A percentile compares a stretch with the other conserved stretches of the same genome.
These are phyloP conservation scores for Eufriesea mexicana DNA, from an alignment of 1,140 invertebrate species.

Conservation along the genomic window DNA sequence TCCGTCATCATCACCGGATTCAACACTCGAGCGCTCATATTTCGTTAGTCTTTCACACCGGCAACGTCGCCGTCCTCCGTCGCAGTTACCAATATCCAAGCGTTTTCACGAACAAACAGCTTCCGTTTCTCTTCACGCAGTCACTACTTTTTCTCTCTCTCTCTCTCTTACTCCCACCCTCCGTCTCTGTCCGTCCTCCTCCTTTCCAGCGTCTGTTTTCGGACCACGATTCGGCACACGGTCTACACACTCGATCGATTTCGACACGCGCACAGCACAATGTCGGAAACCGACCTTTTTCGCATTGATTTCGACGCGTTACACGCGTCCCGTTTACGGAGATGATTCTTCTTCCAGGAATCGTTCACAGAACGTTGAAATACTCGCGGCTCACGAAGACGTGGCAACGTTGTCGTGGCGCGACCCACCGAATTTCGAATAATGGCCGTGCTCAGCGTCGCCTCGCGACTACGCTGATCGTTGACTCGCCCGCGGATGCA, in stretches of 20 bases:
- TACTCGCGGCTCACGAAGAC: conserved; percentile 56
- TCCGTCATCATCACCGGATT: conserved; percentile 82
- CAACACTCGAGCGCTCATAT: conserved; percentile 82
- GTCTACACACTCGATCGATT: not conserved
- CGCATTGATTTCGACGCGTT: conserved; percentile 23
- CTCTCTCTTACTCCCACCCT: not conserved
- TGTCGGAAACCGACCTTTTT: conserved; percentile 1
- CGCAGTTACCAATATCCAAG: not conserved
- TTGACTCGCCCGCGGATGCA: not conserved
- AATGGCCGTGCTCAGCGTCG: conserved; percentile 60
- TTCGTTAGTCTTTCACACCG: conserved; percentile 59
- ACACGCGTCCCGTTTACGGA: conserved; percentile 35
- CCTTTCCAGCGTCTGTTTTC: not conserved
- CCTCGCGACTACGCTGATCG: conserved; percentile 32
- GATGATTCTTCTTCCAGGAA: conserved; percentile 65
- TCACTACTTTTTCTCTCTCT: not conserved
- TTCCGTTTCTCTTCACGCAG: not conserved
- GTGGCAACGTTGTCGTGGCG: conserved; percentile 62
- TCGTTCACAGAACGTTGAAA: conserved; percentile 57
- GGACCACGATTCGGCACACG: not conserved
- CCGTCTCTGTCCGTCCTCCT: not conserved
- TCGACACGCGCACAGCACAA: conserved; percentile 15
- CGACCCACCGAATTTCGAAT: conserved; percentile 69
- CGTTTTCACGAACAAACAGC: conserved; percentile 2
- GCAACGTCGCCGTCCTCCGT: conserved; percentile 41